Evolutionary conservation across 2,113 vertebrate genomes (phyloP), one percentile per base, ranked within the genome.

Genomic region (Neodontobutis hainanensis): DNA sequence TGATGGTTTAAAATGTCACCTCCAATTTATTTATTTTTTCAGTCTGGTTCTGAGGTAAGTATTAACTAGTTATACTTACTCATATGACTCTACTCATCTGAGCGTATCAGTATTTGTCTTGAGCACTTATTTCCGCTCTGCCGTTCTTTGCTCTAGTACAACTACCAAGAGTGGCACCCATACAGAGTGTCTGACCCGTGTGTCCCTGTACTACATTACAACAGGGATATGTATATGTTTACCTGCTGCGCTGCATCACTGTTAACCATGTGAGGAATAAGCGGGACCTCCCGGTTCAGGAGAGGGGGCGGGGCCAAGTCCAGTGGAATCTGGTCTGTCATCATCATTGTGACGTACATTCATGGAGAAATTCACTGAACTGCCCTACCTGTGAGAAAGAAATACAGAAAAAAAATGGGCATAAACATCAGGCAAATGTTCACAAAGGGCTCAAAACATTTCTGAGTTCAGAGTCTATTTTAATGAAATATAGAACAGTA

Each of bases 301-400:
- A 96, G 81, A 40, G 95, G 82, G 48, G 96, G 95, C 61, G 95
- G 96, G 56, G 96, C 94, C 94, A 99, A 93, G 85, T 99, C 97
- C 95, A 99, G 94, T 80, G 96, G 96, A 87, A 99, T 97, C 88
- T 97, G 96, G 95, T 99, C 97, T 93, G 96, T 97, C 97, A 99
- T 99, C 97, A 99, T 98, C 97, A 99, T 98, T 93, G 97, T 98
- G 97, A 99, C 96, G 88, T 98, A 99, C 97, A 99, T 99, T 99
- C 97, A 99, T 99, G 96, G 97, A 98, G 95, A 95, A 95, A 80
- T 93, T 92, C 92, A 92, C 93, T 94, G 92, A 92, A 93, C 92
- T 38, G 90, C 84, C 89, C 94, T 94, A 91, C 94, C 96, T 98
- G 91, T 61, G 88, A 77, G 46, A 77, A 15, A 61, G 0, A 66